Conservation (phyloP, 2,113 vertebrate species). For the rabbit (Oryctolagus cuniculus) region DNA sequence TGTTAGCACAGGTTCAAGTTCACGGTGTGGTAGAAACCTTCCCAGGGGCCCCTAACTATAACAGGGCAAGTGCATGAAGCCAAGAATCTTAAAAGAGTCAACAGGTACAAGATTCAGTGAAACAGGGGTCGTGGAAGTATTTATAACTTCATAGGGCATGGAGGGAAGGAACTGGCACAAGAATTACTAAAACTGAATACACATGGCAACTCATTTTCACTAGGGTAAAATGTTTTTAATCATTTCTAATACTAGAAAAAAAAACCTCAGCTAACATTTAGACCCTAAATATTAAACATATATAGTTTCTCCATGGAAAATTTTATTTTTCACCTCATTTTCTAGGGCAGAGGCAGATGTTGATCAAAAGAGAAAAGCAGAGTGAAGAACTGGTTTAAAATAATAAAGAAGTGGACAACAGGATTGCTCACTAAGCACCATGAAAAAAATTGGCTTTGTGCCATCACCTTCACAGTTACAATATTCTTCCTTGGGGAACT, state of each 20-base stretch:
- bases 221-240: background rate
- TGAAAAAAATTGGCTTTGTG: background rate
- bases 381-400: slow-evolving; percentile 23
- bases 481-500: background rate
- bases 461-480: background rate
- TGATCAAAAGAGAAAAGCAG: slow-evolving; percentile 21
- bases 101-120: background rate
- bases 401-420: background rate
- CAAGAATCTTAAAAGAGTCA: background rate
- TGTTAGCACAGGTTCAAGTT: background rate
- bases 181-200: background rate
- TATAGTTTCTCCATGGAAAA: background rate
- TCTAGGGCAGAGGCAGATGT: slow-evolving; percentile 25
- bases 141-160: background rate
- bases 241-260: background rate
- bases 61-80: background rate
- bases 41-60: background rate
- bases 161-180: background rate
- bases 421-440: background rate
- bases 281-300: background rate
- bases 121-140: background rate
- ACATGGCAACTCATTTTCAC: background rate
- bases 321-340: background rate
- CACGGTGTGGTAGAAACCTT: background rate
- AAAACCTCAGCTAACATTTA: background rate